Conservation (phyloP, 1,140 invertebrate species). For the Conus betulinus region DNA sequence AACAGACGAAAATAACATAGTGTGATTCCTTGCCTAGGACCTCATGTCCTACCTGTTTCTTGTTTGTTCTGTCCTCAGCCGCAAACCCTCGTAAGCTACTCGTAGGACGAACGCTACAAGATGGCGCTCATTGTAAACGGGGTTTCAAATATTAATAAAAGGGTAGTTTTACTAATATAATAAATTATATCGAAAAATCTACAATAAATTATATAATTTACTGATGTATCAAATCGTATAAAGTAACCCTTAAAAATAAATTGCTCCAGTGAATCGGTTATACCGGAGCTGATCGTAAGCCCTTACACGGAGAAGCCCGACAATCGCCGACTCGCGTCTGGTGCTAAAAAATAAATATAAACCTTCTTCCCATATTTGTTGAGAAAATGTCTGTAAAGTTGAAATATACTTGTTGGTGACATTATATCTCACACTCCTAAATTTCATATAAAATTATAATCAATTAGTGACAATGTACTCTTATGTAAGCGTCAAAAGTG, state of each 20-base stretch:
- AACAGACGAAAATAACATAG: too few species aligned
- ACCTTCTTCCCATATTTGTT: background rate
- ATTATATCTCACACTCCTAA: background rate
- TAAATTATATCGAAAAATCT: background rate
- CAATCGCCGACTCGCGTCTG: background rate
- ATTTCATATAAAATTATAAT: background rate
- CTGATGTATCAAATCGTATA: background rate
- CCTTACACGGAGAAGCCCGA: background rate
- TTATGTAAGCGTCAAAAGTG: background rate
- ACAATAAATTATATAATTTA: background rate
- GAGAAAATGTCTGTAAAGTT: background rate
- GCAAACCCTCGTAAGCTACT: too few species aligned
- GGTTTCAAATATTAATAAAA: background rate
- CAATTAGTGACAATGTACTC: background rate
- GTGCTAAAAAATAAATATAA: constrained; percentile 22
- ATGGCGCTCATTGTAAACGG: background rate
- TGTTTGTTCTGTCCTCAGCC: too few species aligned
- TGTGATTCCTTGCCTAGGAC: too few species aligned
- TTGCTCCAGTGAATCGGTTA: background rate
- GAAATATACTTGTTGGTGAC: background rate
- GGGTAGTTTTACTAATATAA: background rate
- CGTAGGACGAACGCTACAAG: background rate
- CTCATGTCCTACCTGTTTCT: too few species aligned
- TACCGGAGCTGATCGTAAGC: background rate
- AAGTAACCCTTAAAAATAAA: background rate